Conservation (phyloP, 2,113 vertebrate genomes). For the Leptosomus discolor region DNA sequence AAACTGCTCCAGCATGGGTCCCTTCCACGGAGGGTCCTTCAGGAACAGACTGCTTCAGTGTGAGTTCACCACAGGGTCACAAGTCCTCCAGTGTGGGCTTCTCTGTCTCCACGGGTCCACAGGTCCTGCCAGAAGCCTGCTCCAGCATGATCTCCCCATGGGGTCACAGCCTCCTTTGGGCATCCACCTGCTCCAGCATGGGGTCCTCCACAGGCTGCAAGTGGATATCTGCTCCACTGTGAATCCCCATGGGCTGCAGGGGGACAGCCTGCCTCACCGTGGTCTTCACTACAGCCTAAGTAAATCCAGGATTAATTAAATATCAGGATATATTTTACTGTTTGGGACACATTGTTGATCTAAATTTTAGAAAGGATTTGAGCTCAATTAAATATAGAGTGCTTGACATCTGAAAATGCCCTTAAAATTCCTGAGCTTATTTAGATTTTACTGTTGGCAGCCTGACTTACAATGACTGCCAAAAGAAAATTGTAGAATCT, state of each 20-base stretch:
- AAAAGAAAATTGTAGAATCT: constrained; percentile 25
- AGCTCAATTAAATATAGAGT: constrained; percentile 1
- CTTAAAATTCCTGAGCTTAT: constrained; percentile 29
- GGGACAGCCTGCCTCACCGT: neutral
- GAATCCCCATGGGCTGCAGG: neutral
- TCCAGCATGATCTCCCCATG: rapidly evolving
- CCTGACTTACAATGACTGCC: neutral
- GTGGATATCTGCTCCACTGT: neutral
- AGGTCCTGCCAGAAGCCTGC: neutral
- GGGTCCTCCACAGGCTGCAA: neutral
- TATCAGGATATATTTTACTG: neutral
- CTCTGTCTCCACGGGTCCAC: neutral
- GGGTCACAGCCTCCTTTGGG: neutral
- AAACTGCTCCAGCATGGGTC: neutral
- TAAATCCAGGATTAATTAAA: neutral
- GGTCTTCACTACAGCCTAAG: neutral
- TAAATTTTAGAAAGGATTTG: neutral
- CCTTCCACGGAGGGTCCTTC: neutral
- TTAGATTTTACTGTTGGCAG: constrained; percentile 29
- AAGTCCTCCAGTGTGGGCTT: neutral
- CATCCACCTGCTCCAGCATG: neutral
- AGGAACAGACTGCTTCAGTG: neutral
- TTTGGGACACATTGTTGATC: neutral
- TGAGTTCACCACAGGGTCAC: neutral
- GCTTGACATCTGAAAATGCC: neutral